Evolutionary conservation across 2,113 vertebrate genomes (phyloP).

Genomic region (Peromyscus maniculatus): DNA sequence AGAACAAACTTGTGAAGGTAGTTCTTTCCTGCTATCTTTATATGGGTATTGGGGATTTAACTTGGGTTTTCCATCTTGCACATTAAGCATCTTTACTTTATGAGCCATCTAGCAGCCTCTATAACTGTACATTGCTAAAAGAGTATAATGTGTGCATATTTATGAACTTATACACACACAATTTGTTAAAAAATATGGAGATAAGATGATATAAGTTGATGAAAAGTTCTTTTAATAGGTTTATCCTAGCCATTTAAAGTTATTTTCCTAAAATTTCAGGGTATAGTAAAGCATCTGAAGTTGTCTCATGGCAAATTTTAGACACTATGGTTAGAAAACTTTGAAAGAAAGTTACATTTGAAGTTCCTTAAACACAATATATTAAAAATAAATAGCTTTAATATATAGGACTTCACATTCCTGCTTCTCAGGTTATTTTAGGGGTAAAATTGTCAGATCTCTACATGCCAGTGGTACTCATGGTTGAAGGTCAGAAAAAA

Average conservation of each 20-base stretch:
- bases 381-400: conserved; percentile 16
- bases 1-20: neutral
- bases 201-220: neutral
- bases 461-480: neutral
- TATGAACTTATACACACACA: neutral
- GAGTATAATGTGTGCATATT: neutral
- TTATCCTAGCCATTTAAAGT: neutral
- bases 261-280: neutral
- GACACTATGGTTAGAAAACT: neutral
- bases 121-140: neutral
- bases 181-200: neutral
- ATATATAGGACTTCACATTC: neutral
- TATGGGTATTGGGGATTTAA: neutral
- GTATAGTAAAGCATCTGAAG: neutral
- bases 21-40: neutral
- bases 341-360: neutral
- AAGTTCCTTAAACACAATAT: conserved; percentile 15
- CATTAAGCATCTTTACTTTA: neutral
- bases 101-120: neutral
- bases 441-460: conserved; percentile 17
- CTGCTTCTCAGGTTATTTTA: neutral
- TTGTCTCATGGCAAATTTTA: neutral
- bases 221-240: neutral
- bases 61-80: neutral
- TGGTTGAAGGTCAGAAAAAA: neutral